These are phyloP conservation scores for Stegana nigrithorax DNA, from an alignment of 2,888 invertebrate species.

Conservation along the genomic window DNA sequence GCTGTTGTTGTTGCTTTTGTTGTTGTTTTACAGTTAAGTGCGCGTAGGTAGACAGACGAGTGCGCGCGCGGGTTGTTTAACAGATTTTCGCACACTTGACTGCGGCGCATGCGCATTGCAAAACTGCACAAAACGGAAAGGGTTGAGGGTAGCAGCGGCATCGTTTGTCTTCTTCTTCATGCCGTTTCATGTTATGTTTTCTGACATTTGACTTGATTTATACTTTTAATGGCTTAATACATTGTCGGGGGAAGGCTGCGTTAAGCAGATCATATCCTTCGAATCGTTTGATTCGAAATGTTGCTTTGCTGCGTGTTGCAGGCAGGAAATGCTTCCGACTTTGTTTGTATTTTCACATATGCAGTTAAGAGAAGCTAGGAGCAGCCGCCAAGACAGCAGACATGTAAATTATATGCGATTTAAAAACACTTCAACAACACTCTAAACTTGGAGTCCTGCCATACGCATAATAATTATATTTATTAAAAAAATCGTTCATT, in stretches of 20 bases:
- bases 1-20: constrained; percentile 32
- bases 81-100: constrained; percentile 56
- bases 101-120: constrained; percentile 38
- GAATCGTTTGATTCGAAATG: background rate
- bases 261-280: background rate
- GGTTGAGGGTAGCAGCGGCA: constrained; percentile 30
- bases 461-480: too few relatives aligned
- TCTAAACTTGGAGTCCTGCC: too few relatives aligned
- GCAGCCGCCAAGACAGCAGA: too few relatives aligned
- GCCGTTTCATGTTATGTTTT: too few relatives aligned
- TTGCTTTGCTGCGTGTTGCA: too few relatives aligned
- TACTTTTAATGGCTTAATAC: constrained; percentile 56
- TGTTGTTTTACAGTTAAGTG: too few relatives aligned
- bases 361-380: too few relatives aligned
- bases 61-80: constrained; percentile 49
- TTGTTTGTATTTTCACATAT: too few relatives aligned
- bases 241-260: constrained; percentile 4
- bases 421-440: too few relatives aligned
- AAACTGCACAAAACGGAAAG: constrained; percentile 24
- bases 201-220: constrained; percentile 48
- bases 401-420: too few relatives aligned
- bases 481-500: too few relatives aligned
- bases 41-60: constrained; percentile 6
- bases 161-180: constrained; percentile 1
- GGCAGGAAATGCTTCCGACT: too few relatives aligned